Base-by-base conservation (phyloP, 2,888 invertebrate species). In the Camptogramma bilineatum region DNA sequence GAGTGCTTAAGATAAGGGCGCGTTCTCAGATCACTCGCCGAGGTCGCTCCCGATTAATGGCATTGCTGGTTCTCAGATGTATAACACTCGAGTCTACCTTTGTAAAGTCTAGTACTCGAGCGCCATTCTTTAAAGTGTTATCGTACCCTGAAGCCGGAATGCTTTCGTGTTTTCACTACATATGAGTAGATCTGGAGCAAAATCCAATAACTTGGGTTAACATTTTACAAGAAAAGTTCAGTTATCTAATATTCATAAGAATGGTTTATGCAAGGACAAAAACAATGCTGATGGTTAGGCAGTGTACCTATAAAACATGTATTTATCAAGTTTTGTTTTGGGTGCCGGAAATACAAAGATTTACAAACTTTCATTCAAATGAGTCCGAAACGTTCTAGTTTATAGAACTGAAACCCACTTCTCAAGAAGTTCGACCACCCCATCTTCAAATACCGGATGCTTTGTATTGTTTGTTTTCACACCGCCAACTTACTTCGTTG, bases 11-110 rank as follows among this genome's bases (percentile, higher is more conserved):
- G 77, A 66, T 71, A 72, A 81, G 82, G 71, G 77, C 73, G 73
- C 71, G 78, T 80, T 79, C 79, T 68, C 75, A 79, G 82, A 82
- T 82, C 83, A 79, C 78, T 83, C 78, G 77, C 76, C 75, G 73
- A 73, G 78, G 79, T 73, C 73, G 76, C 76, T 80, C 80, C 79
- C 82, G 84, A 86, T 87, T 86, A 87, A 85, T 79, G 75, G 77
- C 78, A 81, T 79, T 81, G 82, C 79, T 82, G 79, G 81, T 78
- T 76, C 78, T 82, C 80, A 83, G 81, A 78, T 78, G 75, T 76
- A 56, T 73, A 78, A 77, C 73, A 69, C 84, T 84, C 60, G 73
- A 81, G 68, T 68, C 65, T 48, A 58, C 51, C 58, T 56, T 57
- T 50, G 48, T 53, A n/a, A 39, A 62, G 31, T 60, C 51, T 62